phyloP scores from a whole-genome alignment of 2,113 vertebrate genomes.

The Pedetes capensis region DNA sequence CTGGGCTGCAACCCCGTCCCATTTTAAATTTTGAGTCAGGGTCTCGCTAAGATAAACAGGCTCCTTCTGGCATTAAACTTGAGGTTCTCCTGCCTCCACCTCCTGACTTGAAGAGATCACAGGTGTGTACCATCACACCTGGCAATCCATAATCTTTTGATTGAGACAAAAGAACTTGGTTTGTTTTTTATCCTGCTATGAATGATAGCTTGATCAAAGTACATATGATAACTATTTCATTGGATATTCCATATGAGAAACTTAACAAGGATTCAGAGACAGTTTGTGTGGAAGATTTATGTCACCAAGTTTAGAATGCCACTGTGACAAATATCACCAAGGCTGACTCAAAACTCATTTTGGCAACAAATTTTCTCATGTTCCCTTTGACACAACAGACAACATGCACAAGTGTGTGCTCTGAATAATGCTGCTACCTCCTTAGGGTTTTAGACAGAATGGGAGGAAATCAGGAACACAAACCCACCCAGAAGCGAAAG shows the following conservation, averaged over 20 bases:
- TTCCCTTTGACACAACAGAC: constrained; percentile 89
- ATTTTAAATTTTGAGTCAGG: no score
- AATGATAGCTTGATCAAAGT: constrained; percentile 91
- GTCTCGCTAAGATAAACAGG: no score
- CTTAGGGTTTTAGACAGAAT: constrained; percentile 89
- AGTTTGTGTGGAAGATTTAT: constrained; percentile 86
- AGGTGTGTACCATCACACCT: no score
- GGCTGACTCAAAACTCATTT: constrained; percentile 86
- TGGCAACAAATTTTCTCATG: constrained; percentile 89
- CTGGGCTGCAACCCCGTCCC: no score
- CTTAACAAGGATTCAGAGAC: constrained; percentile 91
- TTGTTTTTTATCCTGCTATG: constrained; percentile 90
- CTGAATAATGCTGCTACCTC: constrained; percentile 87
- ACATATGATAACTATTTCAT: constrained; percentile 90
- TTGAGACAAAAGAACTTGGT: constrained; percentile 89
- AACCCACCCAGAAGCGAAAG: constrained; percentile 90
- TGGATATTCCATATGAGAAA: constrained; percentile 89
- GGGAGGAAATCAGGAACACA: constrained; percentile 90
- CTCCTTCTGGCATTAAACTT: no score
- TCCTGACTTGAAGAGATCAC: no score
- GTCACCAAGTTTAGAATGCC: constrained; percentile 90
- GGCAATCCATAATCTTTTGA: constrained; percentile 90
- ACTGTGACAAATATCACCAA: constrained; percentile 90
- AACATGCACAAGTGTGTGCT: constrained; percentile 86
- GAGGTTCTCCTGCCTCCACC: no score